Evolutionary conservation across 53 echinoderm and acorn worm genomes (phyloP), one percentile per base, ranked within the genome.

Genomic region (Holothuria leucospilota): DNA sequence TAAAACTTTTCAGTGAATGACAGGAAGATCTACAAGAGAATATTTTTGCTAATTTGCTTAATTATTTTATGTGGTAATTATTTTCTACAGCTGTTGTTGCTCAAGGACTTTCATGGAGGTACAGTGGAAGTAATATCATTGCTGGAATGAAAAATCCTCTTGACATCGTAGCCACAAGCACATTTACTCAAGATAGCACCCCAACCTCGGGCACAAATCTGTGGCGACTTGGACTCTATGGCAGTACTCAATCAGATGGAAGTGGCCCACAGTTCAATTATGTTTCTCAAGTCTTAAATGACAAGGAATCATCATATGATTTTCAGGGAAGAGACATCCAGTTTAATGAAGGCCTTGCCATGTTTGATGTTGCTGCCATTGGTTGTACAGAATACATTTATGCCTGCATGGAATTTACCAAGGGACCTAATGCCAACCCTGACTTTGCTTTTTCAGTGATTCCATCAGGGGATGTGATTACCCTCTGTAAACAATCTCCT

Each of bases 221-320:
- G 41, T 96, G 94, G 94, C 87, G 88, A 21, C 41, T 96, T 59
- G 93, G 91, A 13, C 92, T 96, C 71, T 96, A 89, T 38, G 94
- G 96, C 40, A 93, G 94, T 81, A 89, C 74, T 27, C 91, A 84
- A 18, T 78, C 41, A 53, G 93, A 96, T 62, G 96, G 96, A 5
- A 79, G 79, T 14, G 96, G 96, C 20, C 91, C 89, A 71, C 88
- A 68, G 64, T 94, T 94, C 69, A 91, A 94, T 80, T 95, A 93
- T 86, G 88, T 91, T 69, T 87, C 87, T 23, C 94, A 96, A 84
- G 86, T 89, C 15, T 93, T 96, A 51, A 91, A 87, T 66, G 75
- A 68, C 4, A 16, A 69, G 1, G 92, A 95, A 70, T 90, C 91
- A 67, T 87, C 91, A 0, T 81, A 64, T 26, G 68, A 62, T 21